Evolutionary conservation across 2,888 invertebrate species (phyloP).

Genomic region (Hedychridium roseum): DNA sequence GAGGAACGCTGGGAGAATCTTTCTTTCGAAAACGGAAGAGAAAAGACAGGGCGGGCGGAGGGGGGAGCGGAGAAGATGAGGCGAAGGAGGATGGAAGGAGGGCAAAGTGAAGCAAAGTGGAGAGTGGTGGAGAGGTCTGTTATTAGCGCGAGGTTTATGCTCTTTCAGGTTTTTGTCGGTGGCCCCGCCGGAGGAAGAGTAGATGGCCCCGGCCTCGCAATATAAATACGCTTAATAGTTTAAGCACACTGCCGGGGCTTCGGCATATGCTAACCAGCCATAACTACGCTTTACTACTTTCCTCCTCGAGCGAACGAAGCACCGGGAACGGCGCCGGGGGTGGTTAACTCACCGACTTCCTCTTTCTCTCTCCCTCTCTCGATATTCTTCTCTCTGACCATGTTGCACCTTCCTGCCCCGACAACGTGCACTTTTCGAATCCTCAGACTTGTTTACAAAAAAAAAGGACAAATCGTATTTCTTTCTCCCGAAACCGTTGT

Average conservation of each 20-base stretch:
- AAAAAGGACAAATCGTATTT: too few relatives aligned
- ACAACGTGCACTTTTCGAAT: too few relatives aligned
- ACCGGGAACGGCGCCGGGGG: conserved; percentile 25
- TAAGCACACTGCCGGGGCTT: conserved; percentile 57
- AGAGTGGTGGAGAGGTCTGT: conserved; percentile 59
- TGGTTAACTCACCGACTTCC: conserved; percentile 22
- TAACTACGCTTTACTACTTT: conserved; percentile 61
- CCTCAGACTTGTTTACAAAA: too few relatives aligned
- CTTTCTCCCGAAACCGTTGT: too few relatives aligned
- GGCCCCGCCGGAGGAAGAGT: conserved; percentile 42
- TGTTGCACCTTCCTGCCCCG: too few relatives aligned
- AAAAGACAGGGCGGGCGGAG: background rate
- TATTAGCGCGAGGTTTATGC: conserved; percentile 63
- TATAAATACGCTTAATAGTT: conserved; percentile 64
- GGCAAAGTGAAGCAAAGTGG: conserved; percentile 41
- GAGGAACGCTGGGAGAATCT: conserved; percentile 6
- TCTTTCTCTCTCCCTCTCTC: conserved; percentile 20
- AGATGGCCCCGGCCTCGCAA: conserved; percentile 57
- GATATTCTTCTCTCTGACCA: too few relatives aligned
- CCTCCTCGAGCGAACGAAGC: conserved; percentile 30
- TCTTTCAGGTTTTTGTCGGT: conserved; percentile 61
- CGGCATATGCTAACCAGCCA: conserved; percentile 61
- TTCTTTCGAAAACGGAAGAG: conserved; percentile 13
- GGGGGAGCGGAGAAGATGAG: conserved; percentile 15
- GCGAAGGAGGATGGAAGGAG: conserved; percentile 27